phyloP scores from a whole-genome alignment of 2,113 vertebrate species.

The Microtus richardsoni region DNA sequence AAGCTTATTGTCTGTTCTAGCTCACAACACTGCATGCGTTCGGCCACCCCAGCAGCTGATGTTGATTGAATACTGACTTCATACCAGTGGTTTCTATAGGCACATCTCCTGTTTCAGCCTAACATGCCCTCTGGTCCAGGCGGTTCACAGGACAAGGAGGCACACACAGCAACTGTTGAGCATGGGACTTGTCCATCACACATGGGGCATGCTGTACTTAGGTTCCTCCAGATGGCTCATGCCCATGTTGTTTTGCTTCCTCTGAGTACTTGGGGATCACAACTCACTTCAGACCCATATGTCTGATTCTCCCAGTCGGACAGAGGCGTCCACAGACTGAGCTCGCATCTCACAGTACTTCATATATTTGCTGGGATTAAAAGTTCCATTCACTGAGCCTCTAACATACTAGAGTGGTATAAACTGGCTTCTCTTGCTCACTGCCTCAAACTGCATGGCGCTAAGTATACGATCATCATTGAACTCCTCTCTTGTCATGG shows the following conservation, averaged over 20 bases:
- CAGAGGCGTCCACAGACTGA: not conserved
- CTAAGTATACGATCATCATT: not conserved
- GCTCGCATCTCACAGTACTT: not conserved
- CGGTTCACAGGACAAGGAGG: not conserved
- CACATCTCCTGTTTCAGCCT: not conserved
- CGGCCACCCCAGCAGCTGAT: not conserved
- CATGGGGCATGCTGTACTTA: not conserved
- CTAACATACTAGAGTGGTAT: not conserved
- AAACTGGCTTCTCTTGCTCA: not conserved
- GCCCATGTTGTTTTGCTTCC: not conserved
- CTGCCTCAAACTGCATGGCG: not conserved
- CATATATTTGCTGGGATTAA: constrained; percentile 10
- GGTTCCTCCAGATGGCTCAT: not conserved
- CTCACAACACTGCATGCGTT: not conserved
- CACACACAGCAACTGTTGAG: not conserved
- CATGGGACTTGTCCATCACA: not conserved
- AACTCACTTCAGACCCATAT: not conserved
- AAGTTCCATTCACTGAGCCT: not conserved
- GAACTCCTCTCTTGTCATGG: constrained; percentile 5
- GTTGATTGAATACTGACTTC: not conserved
- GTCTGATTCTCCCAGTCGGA: constrained; percentile 25
- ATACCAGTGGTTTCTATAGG: not conserved
- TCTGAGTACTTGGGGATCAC: not conserved
- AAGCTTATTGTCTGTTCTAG: not conserved
- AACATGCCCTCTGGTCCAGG: not conserved